phyloP scores from a whole-genome alignment of 2,888 invertebrate genomes.

The Drymonia ruficornis region DNA sequence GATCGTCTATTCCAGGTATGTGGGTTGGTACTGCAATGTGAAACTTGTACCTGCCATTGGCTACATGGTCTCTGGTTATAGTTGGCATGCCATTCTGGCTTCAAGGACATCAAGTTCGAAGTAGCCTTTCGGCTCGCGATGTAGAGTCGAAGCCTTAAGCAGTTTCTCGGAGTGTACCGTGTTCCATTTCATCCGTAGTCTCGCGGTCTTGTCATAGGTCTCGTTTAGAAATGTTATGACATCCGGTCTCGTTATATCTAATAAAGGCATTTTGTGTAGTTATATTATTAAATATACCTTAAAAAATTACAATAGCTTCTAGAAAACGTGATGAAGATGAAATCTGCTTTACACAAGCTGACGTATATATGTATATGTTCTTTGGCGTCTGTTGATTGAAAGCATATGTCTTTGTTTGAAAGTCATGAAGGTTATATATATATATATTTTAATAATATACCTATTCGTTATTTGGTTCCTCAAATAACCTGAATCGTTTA shows the following conservation, averaged over 20 bases:
- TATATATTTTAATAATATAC: too few species aligned
- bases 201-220: slow-evolving; percentile 52
- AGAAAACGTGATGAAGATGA: neutral
- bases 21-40: slow-evolving; percentile 30
- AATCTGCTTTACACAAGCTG: too few species aligned
- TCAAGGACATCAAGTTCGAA: slow-evolving; percentile 44
- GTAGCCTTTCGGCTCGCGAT: slow-evolving; percentile 47
- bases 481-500: too few species aligned
- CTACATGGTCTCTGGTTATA: slow-evolving; percentile 41
- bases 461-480: too few species aligned
- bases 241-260: slow-evolving; percentile 54
- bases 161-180: slow-evolving; percentile 38
- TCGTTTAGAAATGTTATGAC: slow-evolving; percentile 56
- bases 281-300: slow-evolving; percentile 1
- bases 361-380: too few species aligned
- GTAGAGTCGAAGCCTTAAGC: slow-evolving; percentile 45
- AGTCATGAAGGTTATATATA: too few species aligned
- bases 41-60: slow-evolving; percentile 40
- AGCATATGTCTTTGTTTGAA: too few species aligned
- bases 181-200: slow-evolving; percentile 59
- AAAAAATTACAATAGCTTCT: neutral
- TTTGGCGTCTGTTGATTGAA: too few species aligned
- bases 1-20: slow-evolving; percentile 35
- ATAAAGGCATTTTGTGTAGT: slow-evolving; percentile 45
- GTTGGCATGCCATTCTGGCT: slow-evolving; percentile 42